phyloP scores from a whole-genome alignment of 2,113 vertebrate species.

The Nicator chloris region DNA sequence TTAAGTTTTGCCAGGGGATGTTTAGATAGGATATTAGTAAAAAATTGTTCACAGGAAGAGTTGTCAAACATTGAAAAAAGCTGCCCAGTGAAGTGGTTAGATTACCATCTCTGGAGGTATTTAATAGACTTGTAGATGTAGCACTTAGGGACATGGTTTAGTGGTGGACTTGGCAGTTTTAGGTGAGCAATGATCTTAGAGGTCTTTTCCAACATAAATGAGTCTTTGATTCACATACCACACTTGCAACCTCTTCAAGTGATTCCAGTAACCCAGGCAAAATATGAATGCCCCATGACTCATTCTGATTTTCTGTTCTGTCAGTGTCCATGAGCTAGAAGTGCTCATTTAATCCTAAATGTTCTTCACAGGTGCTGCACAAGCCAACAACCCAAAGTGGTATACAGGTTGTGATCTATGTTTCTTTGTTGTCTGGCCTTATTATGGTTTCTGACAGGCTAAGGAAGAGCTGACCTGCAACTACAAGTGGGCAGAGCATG shows the following conservation, averaged over 20 bases:
- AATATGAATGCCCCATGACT: neutral
- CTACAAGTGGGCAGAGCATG: neutral
- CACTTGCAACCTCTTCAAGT: neutral
- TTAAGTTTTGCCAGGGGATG: neutral
- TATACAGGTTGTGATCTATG: neutral
- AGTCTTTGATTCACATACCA: neutral
- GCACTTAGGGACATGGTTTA: neutral
- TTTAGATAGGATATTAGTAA: neutral
- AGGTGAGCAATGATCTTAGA: neutral
- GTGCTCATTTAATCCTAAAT: neutral
- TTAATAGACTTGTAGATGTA: neutral
- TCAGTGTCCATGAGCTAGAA: neutral
- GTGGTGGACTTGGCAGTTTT: neutral
- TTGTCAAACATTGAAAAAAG: neutral
- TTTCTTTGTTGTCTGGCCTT: neutral
- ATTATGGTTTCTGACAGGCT: neutral
- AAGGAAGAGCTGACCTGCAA: neutral
- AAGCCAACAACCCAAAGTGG: neutral
- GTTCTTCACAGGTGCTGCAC: neutral
- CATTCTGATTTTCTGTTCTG: neutral
- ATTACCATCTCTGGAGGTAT: neutral
- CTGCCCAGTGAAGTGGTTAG: neutral
- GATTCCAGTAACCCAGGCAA: neutral
- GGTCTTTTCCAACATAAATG: neutral
- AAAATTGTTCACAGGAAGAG: neutral